Base-by-base conservation (phyloP, 2,888 invertebrate species). In the Phrixothrix hirtus region DNA sequence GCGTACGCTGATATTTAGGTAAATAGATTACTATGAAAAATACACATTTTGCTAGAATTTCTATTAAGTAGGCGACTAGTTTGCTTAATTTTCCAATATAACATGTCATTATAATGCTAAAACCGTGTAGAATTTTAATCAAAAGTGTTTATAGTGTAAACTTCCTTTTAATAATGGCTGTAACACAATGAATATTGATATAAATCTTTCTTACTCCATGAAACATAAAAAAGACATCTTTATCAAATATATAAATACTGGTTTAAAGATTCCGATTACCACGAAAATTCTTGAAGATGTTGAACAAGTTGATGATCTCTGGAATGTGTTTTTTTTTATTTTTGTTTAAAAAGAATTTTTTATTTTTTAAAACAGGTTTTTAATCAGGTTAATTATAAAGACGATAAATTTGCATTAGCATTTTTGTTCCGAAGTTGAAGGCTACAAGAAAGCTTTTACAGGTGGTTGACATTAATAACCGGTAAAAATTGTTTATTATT, bases 341-440 rank as follows among this genome's bases (percentile, higher is more conserved):
- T 16, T 13, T 14, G 3, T 34, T 35, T 14, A 39, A 31, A 30
- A 36, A 12, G 30, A 37, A 26, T 31, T 49, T 44, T 50, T 29
- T 35, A 43, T 50, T 49, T 32, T 39, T 35, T 7, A 14, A 32
- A 44, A 44, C 51, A 17, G 16, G 44, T 51, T 51, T 45, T 34
- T 45, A 51, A 51, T 51, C 45, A 29, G 44, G 45, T 45, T 51
- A 51, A 51, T 45, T 51, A 51, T 46, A 26, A 51, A 41, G 34
- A 34, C 39, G 45, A 43, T 43, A 50, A 32, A 31, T 21, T 36
- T 42, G 27, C 45, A 45, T 45, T 36, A 45, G 21, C 17, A n/a
- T 43, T 43, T 43, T 27, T 36, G 25, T 10, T 27, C 41, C 41
- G n/a, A n/a, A 13, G 27, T 36, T 26, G 37, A 12, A 37, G 25